Evolutionary conservation across 2,113 vertebrate genomes (phyloP).

Genomic region (Cyprinodon variegatus): DNA sequence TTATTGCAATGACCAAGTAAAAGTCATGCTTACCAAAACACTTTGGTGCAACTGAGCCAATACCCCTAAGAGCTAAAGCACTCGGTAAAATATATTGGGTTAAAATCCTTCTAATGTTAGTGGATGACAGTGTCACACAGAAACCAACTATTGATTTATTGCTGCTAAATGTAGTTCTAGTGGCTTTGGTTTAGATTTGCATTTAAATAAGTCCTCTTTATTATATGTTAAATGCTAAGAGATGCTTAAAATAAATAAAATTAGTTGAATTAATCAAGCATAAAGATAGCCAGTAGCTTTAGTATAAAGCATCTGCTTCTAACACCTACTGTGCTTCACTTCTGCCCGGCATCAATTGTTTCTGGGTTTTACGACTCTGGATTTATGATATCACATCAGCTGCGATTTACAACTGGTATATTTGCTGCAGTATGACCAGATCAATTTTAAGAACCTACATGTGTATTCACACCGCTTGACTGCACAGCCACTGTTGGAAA

Average conservation of each 20-base stretch:
- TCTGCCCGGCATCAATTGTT: background rate
- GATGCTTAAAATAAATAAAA: background rate
- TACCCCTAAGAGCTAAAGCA: no score
- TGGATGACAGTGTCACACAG: background rate
- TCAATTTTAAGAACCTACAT: background rate
- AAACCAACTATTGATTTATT: background rate
- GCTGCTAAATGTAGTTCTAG: background rate
- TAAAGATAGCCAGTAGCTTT: background rate
- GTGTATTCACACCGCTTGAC: background rate
- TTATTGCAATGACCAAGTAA: no score
- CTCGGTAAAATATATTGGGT: no score
- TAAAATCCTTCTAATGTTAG: background rate
- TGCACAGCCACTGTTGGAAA: conserved; percentile 5
- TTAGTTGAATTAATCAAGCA: background rate
- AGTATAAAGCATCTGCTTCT: background rate
- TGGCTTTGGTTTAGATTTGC: background rate
- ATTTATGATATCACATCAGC: background rate
- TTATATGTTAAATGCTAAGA: background rate
- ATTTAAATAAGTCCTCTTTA: background rate
- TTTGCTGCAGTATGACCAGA: background rate
- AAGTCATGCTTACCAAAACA: no score
- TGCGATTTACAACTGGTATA: background rate
- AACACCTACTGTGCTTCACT: background rate
- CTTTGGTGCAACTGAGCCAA: background rate
- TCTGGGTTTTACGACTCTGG: background rate